Conservation (phyloP, 1,140 invertebrate species). For the Drosophila takahashii region DNA sequence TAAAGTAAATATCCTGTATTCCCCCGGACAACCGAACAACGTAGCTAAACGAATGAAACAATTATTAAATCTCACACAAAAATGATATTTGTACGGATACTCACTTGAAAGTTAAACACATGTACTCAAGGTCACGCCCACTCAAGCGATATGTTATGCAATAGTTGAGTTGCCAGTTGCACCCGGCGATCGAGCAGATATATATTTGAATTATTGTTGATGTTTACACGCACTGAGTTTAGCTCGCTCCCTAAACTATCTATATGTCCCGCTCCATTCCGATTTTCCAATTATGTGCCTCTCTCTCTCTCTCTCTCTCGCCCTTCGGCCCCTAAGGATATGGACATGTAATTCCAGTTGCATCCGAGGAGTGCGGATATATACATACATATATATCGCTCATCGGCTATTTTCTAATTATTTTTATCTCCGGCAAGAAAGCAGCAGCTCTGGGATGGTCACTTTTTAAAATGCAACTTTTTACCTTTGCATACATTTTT, state of each 20-base stretch:
- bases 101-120: constrained; percentile 1
- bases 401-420: constrained; percentile 29
- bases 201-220: constrained; percentile 28
- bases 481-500: constrained; percentile 70
- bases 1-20: constrained; percentile 4
- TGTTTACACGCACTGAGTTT: constrained; percentile 8
- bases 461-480: constrained; percentile 69
- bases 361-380: constrained; percentile 2
- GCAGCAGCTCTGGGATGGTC: constrained; percentile 24
- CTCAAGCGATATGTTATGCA: constrained; percentile 26
- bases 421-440: constrained; percentile 20
- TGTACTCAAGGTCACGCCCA: background rate
- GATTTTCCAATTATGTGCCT: constrained; percentile 31
- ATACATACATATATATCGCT: constrained; percentile 4
- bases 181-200: constrained; percentile 29
- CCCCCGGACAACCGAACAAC: background rate
- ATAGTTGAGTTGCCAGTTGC: constrained; percentile 34
- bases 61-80: constrained; percentile 45
- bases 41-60: constrained; percentile 47
- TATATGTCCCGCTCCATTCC: constrained; percentile 10
- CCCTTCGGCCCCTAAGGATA: constrained; percentile 12
- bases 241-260: background rate
- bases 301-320: too few species aligned
- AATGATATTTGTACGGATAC: constrained; percentile 13
- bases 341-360: constrained; percentile 17